These are phyloP conservation scores for Bombus superbus DNA, from an alignment of 1,140 invertebrate genomes.

Conservation along the genomic window DNA sequence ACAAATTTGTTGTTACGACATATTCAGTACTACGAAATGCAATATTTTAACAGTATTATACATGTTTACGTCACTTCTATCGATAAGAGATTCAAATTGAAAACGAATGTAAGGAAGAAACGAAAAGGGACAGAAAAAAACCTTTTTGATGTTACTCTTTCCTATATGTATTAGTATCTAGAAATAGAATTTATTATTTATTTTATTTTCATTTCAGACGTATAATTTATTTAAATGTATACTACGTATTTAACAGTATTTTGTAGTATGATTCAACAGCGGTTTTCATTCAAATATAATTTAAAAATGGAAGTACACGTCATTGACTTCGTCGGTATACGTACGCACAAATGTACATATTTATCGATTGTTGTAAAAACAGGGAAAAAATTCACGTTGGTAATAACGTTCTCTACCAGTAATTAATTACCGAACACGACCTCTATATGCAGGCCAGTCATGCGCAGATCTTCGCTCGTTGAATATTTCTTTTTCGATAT, in stretches of 20 bases:
- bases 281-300: neutral
- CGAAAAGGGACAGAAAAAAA: too few species aligned
- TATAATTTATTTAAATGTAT: neutral
- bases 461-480: constrained; percentile 27
- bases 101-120: neutral
- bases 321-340: too few species aligned
- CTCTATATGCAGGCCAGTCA: constrained; percentile 42
- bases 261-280: neutral
- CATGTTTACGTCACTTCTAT: neutral
- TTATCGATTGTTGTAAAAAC: neutral
- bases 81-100: neutral
- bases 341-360: too few species aligned
- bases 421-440: constrained; percentile 10
- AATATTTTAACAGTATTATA: neutral
- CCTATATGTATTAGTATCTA: too few species aligned
- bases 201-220: neutral
- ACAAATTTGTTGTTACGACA: neutral
- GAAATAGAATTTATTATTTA: neutral
- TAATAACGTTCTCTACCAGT: neutral
- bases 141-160: too few species aligned
- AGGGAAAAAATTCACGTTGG: neutral
- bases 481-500: constrained; percentile 39
- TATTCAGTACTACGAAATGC: neutral
- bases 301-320: too few species aligned
- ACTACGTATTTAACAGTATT: neutral